Percentiles rank a stretch among this genome's conserved stretches.
Conservation (phyloP, 1,140 invertebrate genomes). For the Drosophila triauraria region DNA sequence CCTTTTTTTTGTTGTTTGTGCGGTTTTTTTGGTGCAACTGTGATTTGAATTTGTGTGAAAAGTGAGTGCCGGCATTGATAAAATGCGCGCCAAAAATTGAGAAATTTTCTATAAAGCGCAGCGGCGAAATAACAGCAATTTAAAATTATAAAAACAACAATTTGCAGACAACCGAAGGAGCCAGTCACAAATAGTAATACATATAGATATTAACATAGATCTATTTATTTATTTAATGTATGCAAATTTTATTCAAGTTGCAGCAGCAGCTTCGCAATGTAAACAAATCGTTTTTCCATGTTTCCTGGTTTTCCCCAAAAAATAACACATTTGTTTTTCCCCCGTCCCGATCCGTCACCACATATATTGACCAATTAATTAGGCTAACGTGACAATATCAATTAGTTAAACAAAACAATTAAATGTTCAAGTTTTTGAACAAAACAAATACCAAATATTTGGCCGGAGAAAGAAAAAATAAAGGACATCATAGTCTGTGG, state of each 20-base stretch:
- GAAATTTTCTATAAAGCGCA: slow-evolving; percentile 26
- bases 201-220: neutral
- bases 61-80: slow-evolving; percentile 43
- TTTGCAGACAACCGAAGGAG: slow-evolving; percentile 16
- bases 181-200: slow-evolving; percentile 23
- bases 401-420: slow-evolving; percentile 29
- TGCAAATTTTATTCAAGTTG: neutral
- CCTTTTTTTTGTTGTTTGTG: slow-evolving; percentile 29
- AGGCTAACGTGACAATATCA: slow-evolving; percentile 16
- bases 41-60: slow-evolving; percentile 18
- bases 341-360: no score
- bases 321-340: slow-evolving; percentile 11
- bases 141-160: neutral
- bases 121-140: slow-evolving; percentile 16
- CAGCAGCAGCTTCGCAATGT: slow-evolving; percentile 9
- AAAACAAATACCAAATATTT: slow-evolving; percentile 5
- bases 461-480: neutral
- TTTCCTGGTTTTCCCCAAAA: neutral
- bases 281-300: slow-evolving; percentile 23
- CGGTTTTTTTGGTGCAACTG: slow-evolving; percentile 11
- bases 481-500: slow-evolving; percentile 1
- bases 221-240: slow-evolving; percentile 6
- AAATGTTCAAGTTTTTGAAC: neutral
- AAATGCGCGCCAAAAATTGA: slow-evolving; percentile 58
- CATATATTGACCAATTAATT: slow-evolving; percentile 33